phyloP scores from a whole-genome alignment of 2,113 vertebrate species.

The Pachypanchax playfairii region DNA sequence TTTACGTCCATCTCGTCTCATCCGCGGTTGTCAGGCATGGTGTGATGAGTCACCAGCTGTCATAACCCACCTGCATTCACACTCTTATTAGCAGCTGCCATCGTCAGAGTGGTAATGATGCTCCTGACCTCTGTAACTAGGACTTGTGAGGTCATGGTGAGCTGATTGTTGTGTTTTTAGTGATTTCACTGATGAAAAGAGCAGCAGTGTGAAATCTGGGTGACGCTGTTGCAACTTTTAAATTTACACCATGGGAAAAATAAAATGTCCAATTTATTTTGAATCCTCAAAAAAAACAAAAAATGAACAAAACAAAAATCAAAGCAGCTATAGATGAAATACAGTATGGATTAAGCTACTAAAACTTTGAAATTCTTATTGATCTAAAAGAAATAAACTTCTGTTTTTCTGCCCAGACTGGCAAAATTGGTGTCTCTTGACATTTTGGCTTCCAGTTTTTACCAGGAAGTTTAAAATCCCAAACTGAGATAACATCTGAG shows the following conservation, averaged over 20 bases:
- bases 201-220: slow-evolving; percentile 4
- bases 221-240: background rate
- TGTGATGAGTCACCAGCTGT: slow-evolving; percentile 52
- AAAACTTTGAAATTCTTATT: too few species aligned
- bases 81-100: slow-evolving; percentile 62
- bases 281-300: background rate
- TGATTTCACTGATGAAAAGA: slow-evolving; percentile 2
- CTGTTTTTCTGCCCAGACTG: too few species aligned
- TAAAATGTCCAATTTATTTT: background rate
- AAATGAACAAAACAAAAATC: too few species aligned
- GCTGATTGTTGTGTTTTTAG: slow-evolving; percentile 28
- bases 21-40: slow-evolving; percentile 25
- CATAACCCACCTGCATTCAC: slow-evolving; percentile 36
- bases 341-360: too few species aligned
- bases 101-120: slow-evolving; percentile 38
- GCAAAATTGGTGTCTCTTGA: too few species aligned
- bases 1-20: slow-evolving; percentile 18
- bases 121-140: slow-evolving; percentile 50
- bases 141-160: slow-evolving; percentile 44
- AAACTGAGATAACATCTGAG: too few species aligned
- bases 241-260: background rate
- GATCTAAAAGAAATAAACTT: too few species aligned
- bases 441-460: too few species aligned
- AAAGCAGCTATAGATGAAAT: too few species aligned
- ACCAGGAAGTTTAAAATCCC: too few species aligned